A percentile compares a stretch with the other conserved stretches of the same genome.
These are phyloP conservation scores for Cancer borealis DNA, from an alignment of 2,888 invertebrate genomes.

Conservation along the genomic window DNA sequence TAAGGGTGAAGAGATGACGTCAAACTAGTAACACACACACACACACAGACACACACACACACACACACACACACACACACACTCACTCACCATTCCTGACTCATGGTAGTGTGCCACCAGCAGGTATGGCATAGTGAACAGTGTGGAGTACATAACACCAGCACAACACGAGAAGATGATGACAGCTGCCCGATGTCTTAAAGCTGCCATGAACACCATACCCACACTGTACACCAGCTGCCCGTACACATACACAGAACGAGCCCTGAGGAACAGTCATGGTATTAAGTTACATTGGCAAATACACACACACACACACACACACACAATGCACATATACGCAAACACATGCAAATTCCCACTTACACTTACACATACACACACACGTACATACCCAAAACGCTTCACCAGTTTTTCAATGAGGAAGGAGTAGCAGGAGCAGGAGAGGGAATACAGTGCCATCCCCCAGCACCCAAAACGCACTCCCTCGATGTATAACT, in stretches of 20 bases:
- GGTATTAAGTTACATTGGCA: background rate
- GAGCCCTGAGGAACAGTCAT: slow-evolving; percentile 84
- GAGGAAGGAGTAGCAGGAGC: slow-evolving; percentile 92
- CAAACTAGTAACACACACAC: background rate
- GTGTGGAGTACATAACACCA: slow-evolving; percentile 97
- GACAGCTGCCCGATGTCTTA: slow-evolving; percentile 88
- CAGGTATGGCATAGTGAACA: slow-evolving; percentile 98
- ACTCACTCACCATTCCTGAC: slow-evolving; percentile 87
- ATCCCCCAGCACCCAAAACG: slow-evolving; percentile 98
- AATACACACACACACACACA: background rate
- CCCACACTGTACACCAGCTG: slow-evolving; percentile 92
- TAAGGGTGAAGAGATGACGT: background rate
- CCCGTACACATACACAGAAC: slow-evolving; percentile 92
- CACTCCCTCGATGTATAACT: slow-evolving; percentile 91
- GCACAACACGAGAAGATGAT: slow-evolving; percentile 95
- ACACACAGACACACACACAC: background rate
- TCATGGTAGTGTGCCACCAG: slow-evolving; percentile 96
- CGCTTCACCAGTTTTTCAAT: slow-evolving; percentile 92
- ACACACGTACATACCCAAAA: slow-evolving; percentile 81
- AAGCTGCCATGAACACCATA: slow-evolving; percentile 91
- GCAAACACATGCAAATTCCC: slow-evolving; percentile 80
- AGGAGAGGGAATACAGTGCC: slow-evolving; percentile 92
- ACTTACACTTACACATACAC: background rate
- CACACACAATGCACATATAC: background rate
- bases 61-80: background rate